Conservation (phyloP, 2,797 vertebrate species). For the Cryptoprocta ferox region DNA sequence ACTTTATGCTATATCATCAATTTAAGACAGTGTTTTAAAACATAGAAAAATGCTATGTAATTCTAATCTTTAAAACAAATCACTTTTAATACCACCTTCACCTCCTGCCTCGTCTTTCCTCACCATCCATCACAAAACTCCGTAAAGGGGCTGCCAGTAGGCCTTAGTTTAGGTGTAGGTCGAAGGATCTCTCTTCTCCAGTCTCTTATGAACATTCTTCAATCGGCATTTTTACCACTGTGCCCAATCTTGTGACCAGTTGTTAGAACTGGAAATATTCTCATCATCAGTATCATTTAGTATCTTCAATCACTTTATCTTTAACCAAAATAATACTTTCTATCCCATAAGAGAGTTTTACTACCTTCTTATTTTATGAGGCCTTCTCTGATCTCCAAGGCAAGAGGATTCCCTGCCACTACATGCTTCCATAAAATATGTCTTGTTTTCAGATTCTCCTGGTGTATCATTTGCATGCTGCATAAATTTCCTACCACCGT, state of each 20-base stretch:
- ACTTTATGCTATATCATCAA: not conserved
- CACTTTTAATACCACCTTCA: not conserved
- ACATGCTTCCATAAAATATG: not conserved
- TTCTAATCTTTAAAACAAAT: not conserved
- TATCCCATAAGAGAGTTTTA: not conserved
- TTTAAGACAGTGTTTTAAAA: not conserved
- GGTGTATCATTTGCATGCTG: not conserved
- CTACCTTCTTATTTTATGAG: not conserved
- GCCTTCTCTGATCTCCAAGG: not conserved
- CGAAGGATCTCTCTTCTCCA: not conserved
- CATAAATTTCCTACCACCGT: not conserved
- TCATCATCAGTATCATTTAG: not conserved
- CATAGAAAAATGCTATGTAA: not conserved
- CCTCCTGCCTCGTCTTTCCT: not conserved
- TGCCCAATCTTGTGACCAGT: not conserved
- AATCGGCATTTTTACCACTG: not conserved
- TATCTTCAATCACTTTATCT: not conserved
- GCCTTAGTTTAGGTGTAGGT: not conserved
- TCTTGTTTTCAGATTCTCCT: not conserved
- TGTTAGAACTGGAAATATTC: not conserved
- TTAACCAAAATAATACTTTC: not conserved
- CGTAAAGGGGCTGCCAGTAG: accelerated
- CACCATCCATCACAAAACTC: not conserved
- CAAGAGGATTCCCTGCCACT: not conserved
- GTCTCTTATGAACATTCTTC: not conserved